Base-by-base conservation (phyloP, 1,140 invertebrate genomes). In the Zaprionus davidi region DNA sequence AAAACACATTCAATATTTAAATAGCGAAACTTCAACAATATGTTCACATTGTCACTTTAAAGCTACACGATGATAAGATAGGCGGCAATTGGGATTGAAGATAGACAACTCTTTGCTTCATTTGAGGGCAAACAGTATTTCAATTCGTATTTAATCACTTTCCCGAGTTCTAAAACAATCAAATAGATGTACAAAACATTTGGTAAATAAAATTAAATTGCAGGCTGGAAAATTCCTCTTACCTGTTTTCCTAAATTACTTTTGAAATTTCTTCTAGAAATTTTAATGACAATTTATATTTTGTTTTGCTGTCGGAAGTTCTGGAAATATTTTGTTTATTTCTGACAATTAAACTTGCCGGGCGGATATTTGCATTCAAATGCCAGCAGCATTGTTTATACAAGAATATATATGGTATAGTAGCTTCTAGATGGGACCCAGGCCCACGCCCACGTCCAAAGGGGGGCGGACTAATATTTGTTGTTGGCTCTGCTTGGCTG, bases 341-440 rank as follows among this genome's bases (percentile, higher is more conserved):
- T 46, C 60, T 71, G 59, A 65, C 78, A 79, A 79, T 79, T 79
- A 78, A 79, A 79, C 78, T 73, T 79, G 55, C 46, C 51, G 69
- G 55, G 57, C 51, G 71, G 59, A 77, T 71, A 68, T 76, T 74
- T 70, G 76, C 66, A 71, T 76, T 36, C 22, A 53, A 65, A 38
- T 66, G 51, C 49, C 44, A 26, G 12, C 6, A 12, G 28, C 57
- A 26, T 28, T 51, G 49, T 34, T 41, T 62, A 53, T 15, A 36
- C 17, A 41, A 53, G 9, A 22, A 46, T 46, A 34, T 28, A 46
- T 38, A 58, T 49, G 49, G 20, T 24, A 51, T 11, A 24, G 17
- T 20, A 51, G 20, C 20, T 22, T 22, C 46, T 46, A 46, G 41
- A 46, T 7, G 41, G n/a, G n/a, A n/a, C n/a, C 6, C n/a, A n/a